These are phyloP conservation scores for Taurulus bubalis DNA, from an alignment of 2,113 vertebrate species.

Conservation along the genomic window DNA sequence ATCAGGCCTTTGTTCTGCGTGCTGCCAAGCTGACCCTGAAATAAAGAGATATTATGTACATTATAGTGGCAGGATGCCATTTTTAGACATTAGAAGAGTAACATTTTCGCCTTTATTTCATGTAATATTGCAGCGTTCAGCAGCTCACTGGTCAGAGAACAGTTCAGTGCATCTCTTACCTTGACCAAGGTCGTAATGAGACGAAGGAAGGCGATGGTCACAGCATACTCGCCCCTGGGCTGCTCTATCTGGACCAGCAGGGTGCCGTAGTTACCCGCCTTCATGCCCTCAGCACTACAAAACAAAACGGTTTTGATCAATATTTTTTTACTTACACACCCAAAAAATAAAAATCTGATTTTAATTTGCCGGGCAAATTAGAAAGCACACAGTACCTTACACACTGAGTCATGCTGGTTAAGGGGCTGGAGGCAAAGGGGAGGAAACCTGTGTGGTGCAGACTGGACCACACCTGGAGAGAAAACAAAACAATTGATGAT, in stretches of 20 bases:
- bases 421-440: constrained; percentile 90
- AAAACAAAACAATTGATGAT: neutral
- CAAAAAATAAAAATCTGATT: neutral
- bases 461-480: constrained; percentile 94
- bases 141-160: neutral
- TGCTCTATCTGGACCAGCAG: constrained; percentile 94
- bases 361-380: neutral
- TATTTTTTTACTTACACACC: neutral
- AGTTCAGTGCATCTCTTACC: constrained; percentile 71
- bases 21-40: constrained; percentile 95
- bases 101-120: neutral
- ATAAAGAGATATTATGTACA: neutral
- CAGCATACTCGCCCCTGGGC: constrained; percentile 93
- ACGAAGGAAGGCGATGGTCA: constrained; percentile 94
- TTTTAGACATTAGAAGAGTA: neutral
- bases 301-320: constrained; percentile 1
- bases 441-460: constrained; percentile 96
- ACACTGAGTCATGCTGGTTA: constrained; percentile 90
- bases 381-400: constrained; percentile 84
- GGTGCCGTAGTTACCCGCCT: constrained; percentile 95
- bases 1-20: constrained; percentile 95
- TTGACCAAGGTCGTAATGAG: constrained; percentile 94
- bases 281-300: constrained; percentile 95
- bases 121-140: neutral
- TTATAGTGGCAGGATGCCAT: neutral